These are phyloP conservation scores for Bacillus rossius DNA, from an alignment of 1,140 invertebrate species.

Conservation along the genomic window DNA sequence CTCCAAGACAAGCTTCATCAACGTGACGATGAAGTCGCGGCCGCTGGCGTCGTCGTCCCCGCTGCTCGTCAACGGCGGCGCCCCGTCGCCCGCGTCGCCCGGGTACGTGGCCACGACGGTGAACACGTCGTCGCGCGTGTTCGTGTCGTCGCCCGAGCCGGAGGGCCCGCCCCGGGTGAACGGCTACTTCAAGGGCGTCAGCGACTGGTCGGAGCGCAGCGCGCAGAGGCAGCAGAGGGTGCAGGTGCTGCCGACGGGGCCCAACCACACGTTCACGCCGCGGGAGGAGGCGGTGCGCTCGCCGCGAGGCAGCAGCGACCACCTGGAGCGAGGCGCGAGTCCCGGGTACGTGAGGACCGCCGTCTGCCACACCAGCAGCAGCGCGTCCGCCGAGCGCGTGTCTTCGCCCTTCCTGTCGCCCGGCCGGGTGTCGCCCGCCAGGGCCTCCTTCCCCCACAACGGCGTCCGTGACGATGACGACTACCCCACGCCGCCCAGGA, in stretches of 20 bases:
- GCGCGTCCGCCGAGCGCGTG: background rate
- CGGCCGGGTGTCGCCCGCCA: background rate
- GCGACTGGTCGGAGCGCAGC: constrained; percentile 65
- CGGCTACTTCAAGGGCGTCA: constrained; percentile 47
- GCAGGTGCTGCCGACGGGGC: constrained; percentile 30
- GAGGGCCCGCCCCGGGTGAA: constrained; percentile 10
- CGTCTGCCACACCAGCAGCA: background rate
- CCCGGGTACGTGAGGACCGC: background rate
- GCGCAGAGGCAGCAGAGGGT: constrained; percentile 4
- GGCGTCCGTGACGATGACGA: constrained; percentile 26
- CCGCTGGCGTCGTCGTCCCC: constrained; percentile 24
- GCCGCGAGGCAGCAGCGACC: too few relatives aligned
- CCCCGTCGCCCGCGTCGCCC: constrained; percentile 29
- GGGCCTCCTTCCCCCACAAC: background rate
- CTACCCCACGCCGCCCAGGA: constrained; percentile 16
- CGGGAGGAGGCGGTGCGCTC: background rate
- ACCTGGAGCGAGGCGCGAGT: background rate
- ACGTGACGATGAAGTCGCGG: constrained; percentile 70
- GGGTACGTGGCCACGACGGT: constrained; percentile 32
- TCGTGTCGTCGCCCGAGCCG: constrained; percentile 27
- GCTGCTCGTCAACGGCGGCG: constrained; percentile 20
- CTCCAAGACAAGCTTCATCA: constrained; percentile 64
- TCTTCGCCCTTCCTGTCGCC: too few relatives aligned
- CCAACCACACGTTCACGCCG: constrained; percentile 26
- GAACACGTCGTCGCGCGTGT: constrained; percentile 35